Evolutionary conservation across 2,797 vertebrate species (phyloP).

Genomic region (Xerus rutilus): DNA sequence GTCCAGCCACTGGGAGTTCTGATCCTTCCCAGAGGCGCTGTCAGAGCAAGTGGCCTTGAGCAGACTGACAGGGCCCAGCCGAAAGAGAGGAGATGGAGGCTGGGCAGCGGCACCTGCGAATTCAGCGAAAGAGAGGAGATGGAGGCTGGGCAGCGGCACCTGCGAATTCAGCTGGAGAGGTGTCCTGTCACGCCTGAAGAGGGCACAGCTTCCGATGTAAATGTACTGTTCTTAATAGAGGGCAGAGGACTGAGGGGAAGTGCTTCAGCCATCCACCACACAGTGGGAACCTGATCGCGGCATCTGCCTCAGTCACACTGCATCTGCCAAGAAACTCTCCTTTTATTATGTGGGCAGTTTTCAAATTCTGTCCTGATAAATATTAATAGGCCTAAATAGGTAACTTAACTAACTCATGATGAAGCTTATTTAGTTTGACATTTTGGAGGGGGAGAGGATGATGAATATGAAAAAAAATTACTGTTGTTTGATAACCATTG

Average conservation of each 20-base stretch:
- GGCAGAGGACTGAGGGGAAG: neutral
- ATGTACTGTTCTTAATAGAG: neutral
- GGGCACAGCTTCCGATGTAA: neutral
- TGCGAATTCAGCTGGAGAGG: neutral
- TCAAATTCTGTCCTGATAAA: neutral
- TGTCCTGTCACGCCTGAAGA: neutral
- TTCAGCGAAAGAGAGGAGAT: neutral
- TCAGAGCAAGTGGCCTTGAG: neutral
- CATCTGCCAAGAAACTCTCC: neutral
- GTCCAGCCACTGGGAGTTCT: neutral
- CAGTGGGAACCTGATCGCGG: neutral
- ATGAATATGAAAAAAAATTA: slow-evolving; percentile 14
- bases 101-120: neutral
- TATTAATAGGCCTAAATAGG: neutral
- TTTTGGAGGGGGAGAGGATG: neutral
- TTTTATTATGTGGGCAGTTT: neutral
- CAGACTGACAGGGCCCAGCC: neutral
- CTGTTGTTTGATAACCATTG: neutral
- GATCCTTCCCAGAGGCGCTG: neutral
- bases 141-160: fast-evolving
- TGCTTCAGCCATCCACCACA: neutral
- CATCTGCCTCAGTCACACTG: neutral
- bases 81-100: neutral
- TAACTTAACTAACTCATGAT: neutral
- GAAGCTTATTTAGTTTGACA: neutral